Conservation (phyloP, 2,888 invertebrate genomes). For the Synanthedon vespiformis region DNA sequence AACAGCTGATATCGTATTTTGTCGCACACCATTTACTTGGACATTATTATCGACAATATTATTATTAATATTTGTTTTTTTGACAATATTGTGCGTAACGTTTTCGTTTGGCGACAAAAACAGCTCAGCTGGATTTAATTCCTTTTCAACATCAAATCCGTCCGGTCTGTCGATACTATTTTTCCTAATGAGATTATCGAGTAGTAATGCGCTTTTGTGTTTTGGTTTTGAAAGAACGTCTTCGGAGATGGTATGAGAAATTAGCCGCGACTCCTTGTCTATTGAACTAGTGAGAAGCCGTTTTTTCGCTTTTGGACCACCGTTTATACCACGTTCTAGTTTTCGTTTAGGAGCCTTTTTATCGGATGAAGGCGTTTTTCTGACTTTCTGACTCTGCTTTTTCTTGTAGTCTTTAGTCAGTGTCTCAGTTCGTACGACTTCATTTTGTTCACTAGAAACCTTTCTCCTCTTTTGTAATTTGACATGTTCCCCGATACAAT, state of each 20-base stretch:
- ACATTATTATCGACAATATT: constrained; percentile 50
- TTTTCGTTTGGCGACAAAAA: constrained; percentile 53
- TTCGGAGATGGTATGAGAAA: constrained; percentile 18
- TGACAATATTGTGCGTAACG: constrained; percentile 31
- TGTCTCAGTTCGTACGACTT: constrained; percentile 31
- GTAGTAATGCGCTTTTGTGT: constrained; percentile 58
- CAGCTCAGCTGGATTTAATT: constrained; percentile 57
- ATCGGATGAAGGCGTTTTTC: constrained; percentile 32
- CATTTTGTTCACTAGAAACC: constrained; percentile 51
- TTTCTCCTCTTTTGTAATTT: constrained; percentile 68
- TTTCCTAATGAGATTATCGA: constrained; percentile 70
- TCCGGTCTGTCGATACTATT: constrained; percentile 68
- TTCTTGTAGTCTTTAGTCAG: constrained; percentile 43
- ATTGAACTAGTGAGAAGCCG: constrained; percentile 28
- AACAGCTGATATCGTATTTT: constrained; percentile 50
- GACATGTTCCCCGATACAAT: constrained; percentile 66
- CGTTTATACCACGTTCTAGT: constrained; percentile 27
- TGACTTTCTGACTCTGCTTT: constrained; percentile 28
- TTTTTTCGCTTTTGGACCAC: constrained; percentile 40
- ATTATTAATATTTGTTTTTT: constrained; percentile 62
- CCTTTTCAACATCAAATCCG: constrained; percentile 41
- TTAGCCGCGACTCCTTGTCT: constrained; percentile 37
- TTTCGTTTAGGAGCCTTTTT: constrained; percentile 62
- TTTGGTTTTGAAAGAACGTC: constrained; percentile 42
- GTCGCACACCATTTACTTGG: constrained; percentile 38